These are phyloP conservation scores for Cuniculus paca DNA, from an alignment of 2,797 vertebrate species.

Conservation along the genomic window DNA sequence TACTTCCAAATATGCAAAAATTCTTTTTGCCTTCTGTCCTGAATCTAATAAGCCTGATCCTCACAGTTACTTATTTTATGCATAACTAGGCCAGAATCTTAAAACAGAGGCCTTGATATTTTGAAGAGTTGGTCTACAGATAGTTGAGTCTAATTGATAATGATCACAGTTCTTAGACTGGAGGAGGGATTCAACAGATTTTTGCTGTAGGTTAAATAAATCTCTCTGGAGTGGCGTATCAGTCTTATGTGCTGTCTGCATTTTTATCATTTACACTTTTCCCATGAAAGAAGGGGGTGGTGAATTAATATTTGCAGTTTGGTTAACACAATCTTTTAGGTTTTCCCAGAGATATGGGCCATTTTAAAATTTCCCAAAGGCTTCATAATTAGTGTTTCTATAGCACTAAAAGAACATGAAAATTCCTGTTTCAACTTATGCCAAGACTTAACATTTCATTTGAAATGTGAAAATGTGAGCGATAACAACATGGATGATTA, in stretches of 20 bases:
- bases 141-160: neutral
- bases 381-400: conserved; percentile 31
- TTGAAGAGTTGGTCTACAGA: neutral
- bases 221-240: neutral
- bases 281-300: neutral
- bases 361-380: neutral
- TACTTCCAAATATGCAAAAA: neutral
- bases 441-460: conserved; percentile 23
- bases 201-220: neutral
- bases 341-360: neutral
- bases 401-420: neutral
- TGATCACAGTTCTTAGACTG: neutral
- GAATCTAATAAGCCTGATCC: neutral
- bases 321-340: neutral
- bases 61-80: neutral
- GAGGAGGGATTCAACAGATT: neutral
- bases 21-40: neutral
- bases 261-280: neutral
- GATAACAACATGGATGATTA: neutral
- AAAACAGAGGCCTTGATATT: neutral
- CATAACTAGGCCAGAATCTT: neutral
- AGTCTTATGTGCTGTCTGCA: neutral
- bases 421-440: neutral
- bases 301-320: neutral
- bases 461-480: conserved; percentile 4